phyloP scores from a whole-genome alignment of 2,888 invertebrate species.

The Hanleya hanleyi region DNA sequence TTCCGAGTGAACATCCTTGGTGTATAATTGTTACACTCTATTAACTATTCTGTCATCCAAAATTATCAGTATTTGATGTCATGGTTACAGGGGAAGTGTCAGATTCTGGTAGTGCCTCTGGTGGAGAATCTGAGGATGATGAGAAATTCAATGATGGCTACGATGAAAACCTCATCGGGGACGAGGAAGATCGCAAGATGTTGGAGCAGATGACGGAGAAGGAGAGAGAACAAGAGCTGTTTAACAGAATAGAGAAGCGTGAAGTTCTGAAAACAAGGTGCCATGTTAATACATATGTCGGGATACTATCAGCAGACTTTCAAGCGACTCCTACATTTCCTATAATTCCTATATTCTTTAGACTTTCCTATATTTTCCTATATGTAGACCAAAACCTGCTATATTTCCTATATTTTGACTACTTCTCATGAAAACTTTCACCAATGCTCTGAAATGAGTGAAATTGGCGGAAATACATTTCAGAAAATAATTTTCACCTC shows the following conservation, averaged over 20 bases:
- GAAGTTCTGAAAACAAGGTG: constrained; percentile 93
- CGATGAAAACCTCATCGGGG: constrained; percentile 97
- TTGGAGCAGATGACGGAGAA: constrained; percentile 96
- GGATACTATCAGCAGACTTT: background rate
- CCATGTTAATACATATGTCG: too few relatives aligned
- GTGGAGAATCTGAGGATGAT: constrained; percentile 42
- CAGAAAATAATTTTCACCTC: too few relatives aligned
- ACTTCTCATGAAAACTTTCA: background rate
- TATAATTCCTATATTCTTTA: background rate
- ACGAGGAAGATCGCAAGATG: constrained; percentile 93
- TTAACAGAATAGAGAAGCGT: constrained; percentile 94
- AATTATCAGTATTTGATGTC: too few relatives aligned
- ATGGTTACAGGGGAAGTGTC: constrained; percentile 89
- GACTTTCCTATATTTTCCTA: too few relatives aligned
- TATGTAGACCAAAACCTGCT: background rate
- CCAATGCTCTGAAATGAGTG: background rate
- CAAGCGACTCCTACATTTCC: background rate
- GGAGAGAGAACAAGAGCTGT: constrained; percentile 97
- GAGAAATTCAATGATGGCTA: constrained; percentile 97
- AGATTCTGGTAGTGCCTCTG: constrained; percentile 73
- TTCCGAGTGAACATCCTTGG: too few relatives aligned
- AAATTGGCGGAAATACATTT: too few relatives aligned
- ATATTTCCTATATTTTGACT: background rate
- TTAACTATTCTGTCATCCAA: too few relatives aligned
- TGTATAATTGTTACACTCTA: too few relatives aligned